Evolutionary conservation across 2,888 invertebrate genomes (phyloP).

Genomic region (Augochlorella aurata): DNA sequence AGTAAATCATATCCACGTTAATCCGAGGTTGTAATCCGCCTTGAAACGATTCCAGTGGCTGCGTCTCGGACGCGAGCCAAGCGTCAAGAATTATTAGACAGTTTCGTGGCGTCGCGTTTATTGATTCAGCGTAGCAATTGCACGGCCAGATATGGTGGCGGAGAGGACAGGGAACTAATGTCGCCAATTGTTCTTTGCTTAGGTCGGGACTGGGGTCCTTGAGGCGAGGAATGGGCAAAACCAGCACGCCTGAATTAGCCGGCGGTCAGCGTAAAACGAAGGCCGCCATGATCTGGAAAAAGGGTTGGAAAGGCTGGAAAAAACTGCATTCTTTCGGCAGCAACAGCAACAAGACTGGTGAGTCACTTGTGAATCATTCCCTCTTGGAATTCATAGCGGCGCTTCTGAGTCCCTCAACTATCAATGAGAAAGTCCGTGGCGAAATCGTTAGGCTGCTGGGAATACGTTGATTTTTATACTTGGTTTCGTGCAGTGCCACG

Average conservation of each 20-base stretch:
- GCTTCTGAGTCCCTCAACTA: not conserved
- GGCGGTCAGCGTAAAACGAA: slow-evolving; percentile 75
- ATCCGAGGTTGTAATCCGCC: not conserved
- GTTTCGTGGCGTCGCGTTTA: slow-evolving; percentile 3
- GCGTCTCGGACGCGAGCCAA: not conserved
- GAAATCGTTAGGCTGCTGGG: not conserved
- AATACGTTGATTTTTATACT: too few species aligned
- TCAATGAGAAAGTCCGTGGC: not conserved
- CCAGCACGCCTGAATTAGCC: slow-evolving; percentile 68
- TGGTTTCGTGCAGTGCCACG: too few species aligned
- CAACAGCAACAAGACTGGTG: slow-evolving; percentile 88
- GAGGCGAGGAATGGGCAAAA: slow-evolving; percentile 73
- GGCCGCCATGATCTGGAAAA: slow-evolving; percentile 80
- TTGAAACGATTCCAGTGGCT: not conserved
- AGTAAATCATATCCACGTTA: not conserved
- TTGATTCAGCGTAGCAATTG: not conserved
- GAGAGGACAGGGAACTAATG: slow-evolving; percentile 12
- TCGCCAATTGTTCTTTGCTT: slow-evolving; percentile 29
- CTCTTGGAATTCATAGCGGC: not conserved
- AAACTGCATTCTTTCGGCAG: slow-evolving; percentile 89
- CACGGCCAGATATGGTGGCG: not conserved
- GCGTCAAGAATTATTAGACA: not conserved
- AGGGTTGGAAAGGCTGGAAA: slow-evolving; percentile 88
- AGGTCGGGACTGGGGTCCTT: slow-evolving; percentile 79
- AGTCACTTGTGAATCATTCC: slow-evolving; percentile 78